A percentile compares a stretch with the other conserved stretches of the same genome.
Conservation (phyloP, 2,113 vertebrate species). For the Oncorhynchus gorbuscha region DNA sequence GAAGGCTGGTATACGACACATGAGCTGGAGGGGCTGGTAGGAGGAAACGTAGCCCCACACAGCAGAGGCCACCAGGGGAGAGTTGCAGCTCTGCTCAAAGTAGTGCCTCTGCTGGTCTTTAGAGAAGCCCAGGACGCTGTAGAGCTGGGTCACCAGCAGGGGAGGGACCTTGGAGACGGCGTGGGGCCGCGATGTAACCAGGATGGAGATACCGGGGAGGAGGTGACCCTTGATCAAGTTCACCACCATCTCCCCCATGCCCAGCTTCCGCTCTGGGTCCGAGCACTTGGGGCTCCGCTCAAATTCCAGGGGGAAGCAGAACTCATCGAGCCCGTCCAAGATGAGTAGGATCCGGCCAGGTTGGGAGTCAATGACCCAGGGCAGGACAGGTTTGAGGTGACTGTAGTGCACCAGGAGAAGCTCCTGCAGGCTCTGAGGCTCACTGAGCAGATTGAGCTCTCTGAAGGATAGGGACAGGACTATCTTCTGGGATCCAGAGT, state of each 20-base stretch:
- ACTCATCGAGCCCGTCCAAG: slow-evolving; percentile 59
- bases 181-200: slow-evolving; percentile 54
- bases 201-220: slow-evolving; percentile 42
- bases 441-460: slow-evolving; percentile 52
- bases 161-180: slow-evolving; percentile 48
- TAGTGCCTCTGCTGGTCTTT: slow-evolving; percentile 45
- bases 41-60: slow-evolving; percentile 44
- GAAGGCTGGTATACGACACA: slow-evolving; percentile 61
- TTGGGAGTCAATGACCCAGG: slow-evolving; percentile 31
- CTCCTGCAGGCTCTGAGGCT: slow-evolving; percentile 38
- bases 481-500: slow-evolving; percentile 22
- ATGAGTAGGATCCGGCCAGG: slow-evolving; percentile 42
- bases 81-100: slow-evolving; percentile 40
- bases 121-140: slow-evolving; percentile 51
- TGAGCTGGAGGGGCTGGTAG: slow-evolving; percentile 49
- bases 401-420: slow-evolving; percentile 51
- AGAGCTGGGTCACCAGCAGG: slow-evolving; percentile 39
- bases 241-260: slow-evolving; percentile 42
- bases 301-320: slow-evolving; percentile 50
- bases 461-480: slow-evolving; percentile 49
- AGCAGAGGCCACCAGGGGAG: slow-evolving; percentile 10
- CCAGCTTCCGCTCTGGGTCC: slow-evolving; percentile 39
- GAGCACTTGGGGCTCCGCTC: slow-evolving; percentile 54
- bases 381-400: slow-evolving; percentile 47
- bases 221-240: slow-evolving; percentile 56